Evolutionary conservation across 1,140 invertebrate genomes (phyloP), one percentile per base, ranked within the genome.

Genomic region (Drosophila kanapiae): DNA sequence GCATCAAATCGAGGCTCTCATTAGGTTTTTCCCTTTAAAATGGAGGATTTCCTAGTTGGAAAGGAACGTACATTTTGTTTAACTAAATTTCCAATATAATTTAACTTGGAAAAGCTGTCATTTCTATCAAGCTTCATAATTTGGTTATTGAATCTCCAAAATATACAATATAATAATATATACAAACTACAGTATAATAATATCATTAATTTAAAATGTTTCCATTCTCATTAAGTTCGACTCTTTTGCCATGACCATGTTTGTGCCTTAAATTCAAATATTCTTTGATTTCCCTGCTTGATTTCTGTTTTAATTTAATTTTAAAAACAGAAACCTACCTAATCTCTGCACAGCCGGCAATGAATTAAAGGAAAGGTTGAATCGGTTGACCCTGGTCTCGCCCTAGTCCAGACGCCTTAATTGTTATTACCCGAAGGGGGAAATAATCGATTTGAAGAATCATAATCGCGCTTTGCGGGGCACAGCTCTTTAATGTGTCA

Each of bases 401-500:
- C 31, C 38, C 14, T 27, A 9, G 61, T 65, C 62, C 62, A 70
- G 67, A 70, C 62, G 38, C 62, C 68, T 54, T 67, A 68, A 70
- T 70, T 70, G 47, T 68, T 68, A 53, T 67, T 69, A 58, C 70
- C 43, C 31, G 18, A 13, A 27, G 27, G 37, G 16, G 51, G 14
- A 49, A 54, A 70, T 59, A 71, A 72, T 71, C 53, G 43, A 51
- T 71, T 71, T 23, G 35, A 42, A 31, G 35, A 71, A 71, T 51
- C 37, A 42, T 71, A 71, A 49, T 71, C 54, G 63, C 16, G 48
- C 23, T 29, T 31, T 49, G 6, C 29, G 35, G 35, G 31, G 18
- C 31, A 13, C 43, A 16, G 43, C 68, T 14, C 67, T 74, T 60
- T 60, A 74, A 74, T 74, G 63, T 68, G 67, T 68, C 63, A 70